Conservation (phyloP, 2,888 invertebrate species). For the Tipula lateralis region DNA sequence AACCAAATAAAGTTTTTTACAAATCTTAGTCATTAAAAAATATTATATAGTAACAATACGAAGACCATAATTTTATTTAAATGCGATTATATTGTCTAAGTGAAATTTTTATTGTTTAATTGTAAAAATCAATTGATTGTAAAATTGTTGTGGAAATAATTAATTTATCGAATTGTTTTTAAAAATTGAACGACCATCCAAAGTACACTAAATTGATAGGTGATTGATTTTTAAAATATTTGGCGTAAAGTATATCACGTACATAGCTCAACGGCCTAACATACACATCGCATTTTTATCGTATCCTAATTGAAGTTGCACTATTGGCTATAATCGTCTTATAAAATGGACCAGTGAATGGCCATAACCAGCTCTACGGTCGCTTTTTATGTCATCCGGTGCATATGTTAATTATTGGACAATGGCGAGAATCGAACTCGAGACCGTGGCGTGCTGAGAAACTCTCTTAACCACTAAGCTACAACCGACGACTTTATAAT, state of each 20-base stretch:
- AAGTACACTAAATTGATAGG: neutral
- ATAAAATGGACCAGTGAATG: no score
- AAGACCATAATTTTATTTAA: neutral
- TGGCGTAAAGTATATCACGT: neutral
- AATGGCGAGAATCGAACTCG: no score
- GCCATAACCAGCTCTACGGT: no score
- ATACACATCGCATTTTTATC: no score
- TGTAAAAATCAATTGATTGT: neutral
- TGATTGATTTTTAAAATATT: neutral
- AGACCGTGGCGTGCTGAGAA: no score
- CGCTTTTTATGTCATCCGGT: no score
- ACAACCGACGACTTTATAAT: no score
- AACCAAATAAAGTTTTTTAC: neutral
- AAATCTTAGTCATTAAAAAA: neutral
- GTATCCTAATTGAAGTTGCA: no score
- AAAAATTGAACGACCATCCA: neutral
- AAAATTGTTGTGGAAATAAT: neutral
- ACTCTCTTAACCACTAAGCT: no score
- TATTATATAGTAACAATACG: neutral
- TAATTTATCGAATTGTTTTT: neutral
- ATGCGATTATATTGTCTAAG: neutral
- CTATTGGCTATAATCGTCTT: no score
- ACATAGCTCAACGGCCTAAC: neutral
- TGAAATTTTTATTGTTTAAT: conserved; percentile 12
- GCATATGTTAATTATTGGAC: no score